Base-by-base conservation (phyloP, 2,797 vertebrate species). In the Macrochelys suwanniensis region DNA sequence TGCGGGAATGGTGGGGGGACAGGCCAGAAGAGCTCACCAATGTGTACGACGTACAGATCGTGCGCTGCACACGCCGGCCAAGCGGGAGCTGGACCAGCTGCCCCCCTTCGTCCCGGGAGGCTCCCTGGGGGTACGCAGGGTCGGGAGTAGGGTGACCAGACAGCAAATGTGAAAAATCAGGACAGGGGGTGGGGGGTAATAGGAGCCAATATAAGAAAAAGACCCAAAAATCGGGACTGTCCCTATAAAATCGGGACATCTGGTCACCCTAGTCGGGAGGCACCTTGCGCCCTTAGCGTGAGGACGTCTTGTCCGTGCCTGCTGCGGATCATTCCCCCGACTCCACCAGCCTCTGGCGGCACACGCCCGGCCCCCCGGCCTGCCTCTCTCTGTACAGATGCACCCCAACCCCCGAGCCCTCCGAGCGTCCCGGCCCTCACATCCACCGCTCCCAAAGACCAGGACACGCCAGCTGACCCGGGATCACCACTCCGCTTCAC, bases 21-120 rank as follows among this genome's bases (percentile, higher is more conserved):
- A 4, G 9, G 65, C 57, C 57, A 15, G 10, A 28, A 59, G 57
- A 61, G 31, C 57, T 61, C 57, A 11, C 13, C 28, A 15, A 31
- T 0, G 28, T 28, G 57, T 31, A 31, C 57, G 2, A 12, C 15
- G 57, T 5, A 4, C 5, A 1, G 19, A 8, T 68, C 8, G 19
- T 5, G 61, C 4, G 2, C 3, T n/a, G 33, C 19, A 65, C 31
- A 37, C 17, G 17, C 19, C 7, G 65, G 65, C 65, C 33, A 37
- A 37, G 17, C 10, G n/a, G 19, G n/a, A 71, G n/a, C 56, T 57
- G 28, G 31, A n/a, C n/a, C 9, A 37, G 61, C 33, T 37, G 33
- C 61, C 7, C 61, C 61, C 33, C 19, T 33, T n/a, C 6, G 4
- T 61, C 59, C 31, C 7, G 15, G 31, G 31, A 61, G 31, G 59